A percentile compares a stretch with the other conserved stretches of the same genome.
These are phyloP conservation scores for Hystrix brachyura DNA, from an alignment of 2,113 vertebrate genomes.

Conservation along the genomic window DNA sequence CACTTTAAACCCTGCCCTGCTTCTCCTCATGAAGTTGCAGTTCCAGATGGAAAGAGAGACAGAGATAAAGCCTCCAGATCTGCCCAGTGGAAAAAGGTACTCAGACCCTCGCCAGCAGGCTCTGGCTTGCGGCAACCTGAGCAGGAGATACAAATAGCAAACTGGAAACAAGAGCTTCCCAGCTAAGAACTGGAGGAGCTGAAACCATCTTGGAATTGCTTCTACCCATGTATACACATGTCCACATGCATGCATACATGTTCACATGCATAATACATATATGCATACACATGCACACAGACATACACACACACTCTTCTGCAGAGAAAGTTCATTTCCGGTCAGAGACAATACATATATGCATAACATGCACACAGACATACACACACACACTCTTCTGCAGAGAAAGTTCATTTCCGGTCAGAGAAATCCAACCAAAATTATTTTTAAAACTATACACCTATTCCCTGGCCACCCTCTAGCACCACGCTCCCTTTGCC, in stretches of 20 bases:
- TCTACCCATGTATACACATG: neutral
- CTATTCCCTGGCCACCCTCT: neutral
- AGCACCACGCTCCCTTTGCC: neutral
- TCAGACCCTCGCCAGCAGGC: neutral
- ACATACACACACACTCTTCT: neutral
- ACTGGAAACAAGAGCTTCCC: neutral
- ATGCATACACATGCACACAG: neutral
- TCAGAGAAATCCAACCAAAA: neutral
- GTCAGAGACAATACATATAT: too few relatives aligned
- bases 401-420: neutral
- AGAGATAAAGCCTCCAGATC: too few relatives aligned
- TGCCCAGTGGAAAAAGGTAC: neutral
- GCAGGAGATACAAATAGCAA: neutral
- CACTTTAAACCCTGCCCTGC: neutral
- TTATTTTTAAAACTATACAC: neutral
- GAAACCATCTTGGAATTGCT: neutral
- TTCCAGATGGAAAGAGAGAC: accelerated
- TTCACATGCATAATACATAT: too few relatives aligned
- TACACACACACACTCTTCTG: neutral
- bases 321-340: neutral
- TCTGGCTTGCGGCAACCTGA: neutral
- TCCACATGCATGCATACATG: neutral
- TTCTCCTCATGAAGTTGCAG: neutral
- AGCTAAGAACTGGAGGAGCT: neutral
- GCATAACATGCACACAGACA: neutral